Evolutionary conservation across 2,888 invertebrate species (phyloP), one percentile per base, ranked within the genome.

Genomic region (Crocallis elinguaria): DNA sequence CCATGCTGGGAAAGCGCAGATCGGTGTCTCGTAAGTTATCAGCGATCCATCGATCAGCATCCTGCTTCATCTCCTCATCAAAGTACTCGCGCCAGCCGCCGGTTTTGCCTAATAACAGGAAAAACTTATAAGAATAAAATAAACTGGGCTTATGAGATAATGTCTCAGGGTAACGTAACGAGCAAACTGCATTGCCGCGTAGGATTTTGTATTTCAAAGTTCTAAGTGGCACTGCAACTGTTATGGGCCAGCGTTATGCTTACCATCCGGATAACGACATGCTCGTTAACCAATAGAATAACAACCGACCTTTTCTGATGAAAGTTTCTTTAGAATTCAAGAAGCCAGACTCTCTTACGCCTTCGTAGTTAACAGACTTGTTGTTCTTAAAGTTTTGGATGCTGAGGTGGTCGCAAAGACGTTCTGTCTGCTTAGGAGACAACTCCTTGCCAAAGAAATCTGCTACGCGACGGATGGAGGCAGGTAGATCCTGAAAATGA

Each of bases 371-470:
- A 1, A 71, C 63, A 2, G 69, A 64, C 14, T 93, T 89, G 81
- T 97, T 97, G 3, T 93, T 89, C 49, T 94, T 93, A 85, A 97
- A 97, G 70, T 94, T 95, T 6, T 94, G 89, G 57, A 97, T 95
- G 61, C 93, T 91, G 57, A 97, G 92, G 75, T 96, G 95, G 7
- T 94, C 76, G 0, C 90, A 86, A 3, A 97, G 82, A 11, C 79
- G 75, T 92, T 69, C 83, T 8, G 56, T 11, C 30, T 68, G 62
- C 4, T 58, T 58, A 12, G 52, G 43, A 7, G 67, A 71, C 1
- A 77, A 65, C 46, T 65, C 41, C 13, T 93, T 93, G 5, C 82
- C 87, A 5, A 95, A 71, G 67, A 95, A 95, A 0, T 83, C 65
- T 0, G 93, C 89, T 0, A 95, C 83, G 57, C 87, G 92, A 23